A percentile compares a stretch with the other conserved stretches of the same genome.
These are phyloP conservation scores for Nestor notabilis DNA, from an alignment of 2,113 vertebrate genomes.

Conservation along the genomic window DNA sequence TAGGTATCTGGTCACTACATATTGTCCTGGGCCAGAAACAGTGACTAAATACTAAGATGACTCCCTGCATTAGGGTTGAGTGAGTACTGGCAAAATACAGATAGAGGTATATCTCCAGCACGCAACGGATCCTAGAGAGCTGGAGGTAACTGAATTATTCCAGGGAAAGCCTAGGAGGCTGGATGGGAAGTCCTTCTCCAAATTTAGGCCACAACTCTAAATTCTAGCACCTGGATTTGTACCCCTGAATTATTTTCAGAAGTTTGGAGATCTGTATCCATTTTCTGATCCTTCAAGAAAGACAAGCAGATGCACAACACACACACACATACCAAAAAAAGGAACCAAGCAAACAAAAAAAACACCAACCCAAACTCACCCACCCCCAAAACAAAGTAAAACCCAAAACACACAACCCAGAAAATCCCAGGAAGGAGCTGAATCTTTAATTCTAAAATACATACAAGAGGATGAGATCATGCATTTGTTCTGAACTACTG, in stretches of 20 bases:
- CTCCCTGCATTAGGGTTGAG: accelerated
- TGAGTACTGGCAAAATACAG: neutral
- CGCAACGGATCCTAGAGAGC: neutral
- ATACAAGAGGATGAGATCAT: neutral
- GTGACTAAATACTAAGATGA: neutral
- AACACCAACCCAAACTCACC: accelerated
- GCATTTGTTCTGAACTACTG: neutral
- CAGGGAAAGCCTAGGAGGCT: neutral
- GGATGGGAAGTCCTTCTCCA: neutral
- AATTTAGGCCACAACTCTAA: neutral
- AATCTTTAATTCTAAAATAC: neutral
- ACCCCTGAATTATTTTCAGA: neutral
- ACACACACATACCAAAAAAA: neutral
- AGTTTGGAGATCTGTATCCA: neutral
- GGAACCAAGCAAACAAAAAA: neutral
- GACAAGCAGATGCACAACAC: neutral
- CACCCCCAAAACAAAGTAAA: neutral
- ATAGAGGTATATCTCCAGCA: neutral
- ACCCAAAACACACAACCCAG: accelerated
- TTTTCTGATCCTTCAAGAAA: neutral
- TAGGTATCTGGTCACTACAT: neutral
- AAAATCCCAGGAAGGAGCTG: neutral
- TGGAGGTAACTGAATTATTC: neutral
- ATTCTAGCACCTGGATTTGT: neutral
- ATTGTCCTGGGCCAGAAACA: neutral